Percentiles rank a stretch among this genome's conserved stretches.
Evolutionary conservation across 2,888 invertebrate genomes (phyloP).

Genomic region (Hirtodrosophila duncani): DNA sequence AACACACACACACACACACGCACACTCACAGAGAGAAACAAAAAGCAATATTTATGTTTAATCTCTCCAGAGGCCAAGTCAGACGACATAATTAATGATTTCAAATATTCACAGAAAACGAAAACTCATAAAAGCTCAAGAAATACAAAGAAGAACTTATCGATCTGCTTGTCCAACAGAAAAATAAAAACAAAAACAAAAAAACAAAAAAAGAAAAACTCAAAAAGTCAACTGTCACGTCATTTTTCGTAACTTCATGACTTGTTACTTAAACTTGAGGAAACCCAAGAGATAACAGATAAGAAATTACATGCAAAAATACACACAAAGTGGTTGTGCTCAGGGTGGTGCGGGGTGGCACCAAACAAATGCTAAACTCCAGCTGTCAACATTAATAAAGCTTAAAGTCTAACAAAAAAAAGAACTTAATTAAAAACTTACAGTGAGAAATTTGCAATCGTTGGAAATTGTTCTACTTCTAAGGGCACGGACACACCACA

Average conservation of each 20-base stretch:
- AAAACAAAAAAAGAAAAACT: constrained; percentile 1
- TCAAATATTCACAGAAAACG: constrained; percentile 44
- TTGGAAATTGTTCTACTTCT: too few relatives aligned
- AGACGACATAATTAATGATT: constrained; percentile 59
- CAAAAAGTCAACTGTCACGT: constrained; percentile 20
- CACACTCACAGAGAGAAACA: background rate
- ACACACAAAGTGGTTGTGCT: too few relatives aligned
- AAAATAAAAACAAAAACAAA: too few relatives aligned
- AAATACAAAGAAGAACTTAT: constrained; percentile 38
- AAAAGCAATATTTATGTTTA: too few relatives aligned
- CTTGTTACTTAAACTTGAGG: constrained; percentile 26
- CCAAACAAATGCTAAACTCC: too few relatives aligned
- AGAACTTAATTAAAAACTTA: constrained; percentile 55
- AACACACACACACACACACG: background rate
- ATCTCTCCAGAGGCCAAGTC: constrained; percentile 1
- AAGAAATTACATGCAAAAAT: constrained; percentile 40
- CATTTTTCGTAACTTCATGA: constrained; percentile 31
- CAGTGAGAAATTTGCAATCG: constrained; percentile 37
- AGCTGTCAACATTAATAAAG: constrained; percentile 50
- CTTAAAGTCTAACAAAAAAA: too few relatives aligned
- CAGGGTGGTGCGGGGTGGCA: too few relatives aligned
- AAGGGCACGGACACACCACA: too few relatives aligned
- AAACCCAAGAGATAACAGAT: constrained; percentile 31
- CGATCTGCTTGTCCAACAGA: constrained; percentile 29
- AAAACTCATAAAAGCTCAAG: constrained; percentile 42